Percentiles rank a stretch among this genome's conserved stretches.
Evolutionary conservation across 2,113 vertebrate species (phyloP).

Genomic region (Callorhinus ursinus): DNA sequence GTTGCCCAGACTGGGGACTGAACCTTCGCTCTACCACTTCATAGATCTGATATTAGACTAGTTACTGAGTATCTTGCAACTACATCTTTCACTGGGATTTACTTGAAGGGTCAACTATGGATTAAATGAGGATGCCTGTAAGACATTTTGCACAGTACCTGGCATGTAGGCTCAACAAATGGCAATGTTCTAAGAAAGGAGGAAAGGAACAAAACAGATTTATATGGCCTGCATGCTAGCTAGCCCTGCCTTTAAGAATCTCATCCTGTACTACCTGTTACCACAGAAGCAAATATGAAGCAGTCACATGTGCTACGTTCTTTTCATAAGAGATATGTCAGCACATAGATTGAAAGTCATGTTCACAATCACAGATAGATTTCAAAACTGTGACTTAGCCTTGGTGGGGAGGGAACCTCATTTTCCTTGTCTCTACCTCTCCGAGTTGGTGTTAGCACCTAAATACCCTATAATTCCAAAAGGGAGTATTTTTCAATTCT

Average conservation of each 20-base stretch:
- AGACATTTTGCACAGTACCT: not conserved
- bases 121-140: not conserved
- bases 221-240: not conserved
- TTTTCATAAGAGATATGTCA: not conserved
- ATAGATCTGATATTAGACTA: not conserved
- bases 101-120: not conserved
- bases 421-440: not conserved
- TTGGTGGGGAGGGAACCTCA: not conserved
- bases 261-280: not conserved
- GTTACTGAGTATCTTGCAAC: not conserved
- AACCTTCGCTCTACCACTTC: not conserved
- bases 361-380: not conserved
- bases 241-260: not conserved
- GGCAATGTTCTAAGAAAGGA: not conserved
- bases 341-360: not conserved
- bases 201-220: not conserved
- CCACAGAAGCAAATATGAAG: not conserved
- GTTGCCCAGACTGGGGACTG: not conserved
- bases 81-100: not conserved
- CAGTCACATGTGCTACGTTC: not conserved
- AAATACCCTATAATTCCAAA: not conserved
- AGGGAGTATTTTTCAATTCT: not conserved
- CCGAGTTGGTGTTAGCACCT: not conserved
- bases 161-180: not conserved
- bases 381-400: not conserved